Base-by-base conservation (phyloP, 2,888 invertebrate species). In the Cacoxenus indagator region DNA sequence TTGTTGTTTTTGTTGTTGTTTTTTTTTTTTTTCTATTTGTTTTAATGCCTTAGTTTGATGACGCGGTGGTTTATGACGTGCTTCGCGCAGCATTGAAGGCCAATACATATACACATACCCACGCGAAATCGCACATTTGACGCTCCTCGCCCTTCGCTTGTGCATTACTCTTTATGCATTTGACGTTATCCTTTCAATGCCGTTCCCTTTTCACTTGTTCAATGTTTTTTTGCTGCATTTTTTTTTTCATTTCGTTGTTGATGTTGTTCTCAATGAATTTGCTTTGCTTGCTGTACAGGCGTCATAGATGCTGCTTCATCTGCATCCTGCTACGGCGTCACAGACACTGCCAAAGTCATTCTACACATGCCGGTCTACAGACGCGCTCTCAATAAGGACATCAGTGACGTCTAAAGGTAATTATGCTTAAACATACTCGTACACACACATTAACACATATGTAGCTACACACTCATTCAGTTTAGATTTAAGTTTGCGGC, bases 381-480 rank as follows among this genome's bases (percentile, higher is more conserved):
- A 19, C 51, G 22, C 48, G 26, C 22, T n/a, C 19, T 57, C 27
- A n/a, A 3, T 48, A 64, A 64, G 31, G 48, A 64, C 64, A 27
- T 64, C 48, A 46, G 64, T 64, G 64, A 48, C 48, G 46, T 46
- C 26, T 19, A 26, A 26, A 55, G 55, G 26, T 55, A 37, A 37
- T 37, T 37, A 37, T 27, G 29, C 14, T n/a, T 26, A 24, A 2
- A 55, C 55, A 55, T 26, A 55, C 55, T 6, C 9, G 4, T 26
- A 55, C 55, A 55, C 26, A 48, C 9, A 48, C 14, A 48, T 22
- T 24, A 19, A 55, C 55, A 2, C 24, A 24, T 11, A 55, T 37
- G 37, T 14, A 37, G 4, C 8, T 11, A 1, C 8, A 2, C 1
- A 72, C 82, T 79, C 81, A 79, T 83, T 81, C 75, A 67, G 51